Conservation (phyloP, 2,113 vertebrate species). For the Felis catus region F.catus_Fca126_mat1.0 CM031419.1:114164001-114164500, state of each 20-base stretch:
- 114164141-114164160: neutral
- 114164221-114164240: neutral
- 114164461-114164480: no score
- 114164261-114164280: neutral
- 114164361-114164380: neutral
- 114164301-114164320: neutral
- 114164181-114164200: neutral
- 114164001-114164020: neutral
- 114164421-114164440: no score
- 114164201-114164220: neutral
- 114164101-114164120: neutral
- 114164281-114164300: neutral
- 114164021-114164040: neutral
- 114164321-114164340: neutral
- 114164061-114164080: neutral
- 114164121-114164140: slow-evolving; percentile 34
- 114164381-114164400: neutral
- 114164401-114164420: no score
- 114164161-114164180: neutral
- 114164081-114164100: neutral
- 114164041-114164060: neutral
- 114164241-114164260: neutral
- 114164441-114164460: no score
- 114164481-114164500: no score
- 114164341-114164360: neutral